A percentile compares a stretch with the other conserved stretches of the same genome.
These are phyloP conservation scores for Geodia barretti DNA, from an alignment of 37 sponge, comb jelly and placozoan genomes.

Conservation along the genomic window DNA sequence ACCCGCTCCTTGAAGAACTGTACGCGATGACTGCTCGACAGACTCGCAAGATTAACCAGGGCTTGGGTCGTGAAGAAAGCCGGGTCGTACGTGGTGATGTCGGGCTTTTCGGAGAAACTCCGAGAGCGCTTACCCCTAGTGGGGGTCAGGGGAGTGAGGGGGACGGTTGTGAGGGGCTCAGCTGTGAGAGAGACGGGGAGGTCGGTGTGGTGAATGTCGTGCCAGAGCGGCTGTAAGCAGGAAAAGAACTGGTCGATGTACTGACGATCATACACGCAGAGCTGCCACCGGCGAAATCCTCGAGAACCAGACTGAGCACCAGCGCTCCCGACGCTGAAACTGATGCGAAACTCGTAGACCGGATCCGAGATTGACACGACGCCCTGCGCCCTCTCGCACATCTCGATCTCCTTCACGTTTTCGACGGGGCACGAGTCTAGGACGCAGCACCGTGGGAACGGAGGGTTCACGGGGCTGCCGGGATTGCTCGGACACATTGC, in stretches of 20 bases:
- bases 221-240: constrained; percentile 4
- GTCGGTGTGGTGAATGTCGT: constrained; percentile 9
- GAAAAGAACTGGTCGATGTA: constrained; percentile 30
- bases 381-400: constrained; percentile 37
- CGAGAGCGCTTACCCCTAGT: not conserved
- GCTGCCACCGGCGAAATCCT: not conserved
- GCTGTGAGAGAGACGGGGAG: constrained; percentile 2
- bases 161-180: not conserved
- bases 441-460: constrained; percentile 25
- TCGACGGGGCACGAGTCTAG: constrained; percentile 25
- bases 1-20: constrained; percentile 55
- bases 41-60: constrained; percentile 18
- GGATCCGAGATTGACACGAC: constrained; percentile 8
- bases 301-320: no score
- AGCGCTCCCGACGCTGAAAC: constrained; percentile 9
- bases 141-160: not conserved
- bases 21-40: constrained; percentile 12
- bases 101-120: not conserved
- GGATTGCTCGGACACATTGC: not conserved
- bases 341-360: constrained; percentile 44
- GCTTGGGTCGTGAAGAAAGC: constrained; percentile 26
- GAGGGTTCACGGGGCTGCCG: not conserved
- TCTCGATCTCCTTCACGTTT: constrained; percentile 4
- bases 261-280: constrained; percentile 31
- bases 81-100: not conserved